Evolutionary conservation across 2,888 invertebrate species (phyloP).

Genomic region (Eristalis tenax): DNA sequence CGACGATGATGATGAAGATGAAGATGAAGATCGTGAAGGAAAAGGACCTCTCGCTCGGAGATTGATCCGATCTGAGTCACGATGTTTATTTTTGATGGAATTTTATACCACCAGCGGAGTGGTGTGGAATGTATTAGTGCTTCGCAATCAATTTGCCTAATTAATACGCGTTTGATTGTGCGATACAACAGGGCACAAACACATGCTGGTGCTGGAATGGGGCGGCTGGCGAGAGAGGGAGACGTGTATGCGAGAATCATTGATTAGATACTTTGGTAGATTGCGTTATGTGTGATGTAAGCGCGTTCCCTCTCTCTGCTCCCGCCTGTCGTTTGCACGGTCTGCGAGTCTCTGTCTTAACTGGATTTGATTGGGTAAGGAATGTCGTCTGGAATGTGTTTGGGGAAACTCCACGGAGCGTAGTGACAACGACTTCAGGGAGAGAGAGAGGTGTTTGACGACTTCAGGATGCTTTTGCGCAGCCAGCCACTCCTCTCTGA

Average conservation of each 20-base stretch:
- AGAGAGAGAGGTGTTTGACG: neutral
- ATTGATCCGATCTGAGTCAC: slow-evolving; percentile 21
- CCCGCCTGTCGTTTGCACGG: no score
- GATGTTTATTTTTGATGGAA: slow-evolving; percentile 32
- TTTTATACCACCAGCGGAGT: slow-evolving; percentile 65
- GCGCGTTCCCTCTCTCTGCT: neutral
- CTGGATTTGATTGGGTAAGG: slow-evolving; percentile 24
- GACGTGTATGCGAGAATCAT: neutral
- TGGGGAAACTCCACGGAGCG: slow-evolving; percentile 6
- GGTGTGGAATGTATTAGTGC: slow-evolving; percentile 34
- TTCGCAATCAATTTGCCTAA: slow-evolving; percentile 59
- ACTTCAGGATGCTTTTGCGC: neutral
- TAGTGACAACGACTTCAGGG: neutral
- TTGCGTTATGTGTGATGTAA: slow-evolving; percentile 24
- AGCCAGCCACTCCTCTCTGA: neutral
- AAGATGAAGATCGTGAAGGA: neutral
- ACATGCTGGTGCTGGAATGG: neutral
- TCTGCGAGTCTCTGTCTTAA: neutral
- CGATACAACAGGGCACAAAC: slow-evolving; percentile 34
- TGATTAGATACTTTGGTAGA: slow-evolving; percentile 32
- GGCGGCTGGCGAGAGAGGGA: neutral
- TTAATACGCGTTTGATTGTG: slow-evolving; percentile 56
- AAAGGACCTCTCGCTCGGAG: neutral
- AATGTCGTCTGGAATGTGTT: slow-evolving; percentile 10
- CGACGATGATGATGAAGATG: no score